A percentile compares a stretch with the other conserved stretches of the same genome.
These are phyloP conservation scores for Tenthredo amoena DNA, from an alignment of 2,888 invertebrate species.

Conservation along the genomic window DNA sequence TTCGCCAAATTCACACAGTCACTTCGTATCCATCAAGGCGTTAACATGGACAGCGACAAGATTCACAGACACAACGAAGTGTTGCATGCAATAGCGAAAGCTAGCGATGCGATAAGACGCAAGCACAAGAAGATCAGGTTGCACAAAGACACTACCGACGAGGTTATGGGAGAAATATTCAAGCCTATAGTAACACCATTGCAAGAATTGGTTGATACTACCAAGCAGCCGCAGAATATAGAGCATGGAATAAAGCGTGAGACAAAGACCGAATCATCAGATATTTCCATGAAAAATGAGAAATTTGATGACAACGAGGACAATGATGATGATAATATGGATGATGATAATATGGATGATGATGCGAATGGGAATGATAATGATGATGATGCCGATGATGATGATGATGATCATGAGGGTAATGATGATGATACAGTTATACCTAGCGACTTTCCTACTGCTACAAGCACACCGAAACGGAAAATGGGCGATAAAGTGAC, in stretches of 20 bases:
- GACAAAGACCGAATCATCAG: background rate
- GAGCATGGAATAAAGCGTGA: background rate
- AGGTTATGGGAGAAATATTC: constrained; percentile 53
- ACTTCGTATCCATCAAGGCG: background rate
- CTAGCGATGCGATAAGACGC: constrained; percentile 57
- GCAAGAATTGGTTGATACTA: too few species aligned
- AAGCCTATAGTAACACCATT: too few species aligned
- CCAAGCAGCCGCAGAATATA: too few species aligned
- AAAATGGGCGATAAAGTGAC: background rate
- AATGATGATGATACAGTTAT: background rate
- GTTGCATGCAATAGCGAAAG: constrained; percentile 54
- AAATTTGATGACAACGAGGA: too few species aligned
- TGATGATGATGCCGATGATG: background rate
- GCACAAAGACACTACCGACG: constrained; percentile 49
- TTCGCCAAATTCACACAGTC: background rate
- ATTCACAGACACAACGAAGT: constrained; percentile 25
- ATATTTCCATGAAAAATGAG: background rate
- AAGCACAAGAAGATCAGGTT: constrained; percentile 56
- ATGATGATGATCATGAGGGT: background rate
- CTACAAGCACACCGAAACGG: background rate
- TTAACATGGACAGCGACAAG: constrained; percentile 44
- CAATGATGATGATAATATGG: background rate
- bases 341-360: background rate
- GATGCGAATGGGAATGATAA: background rate
- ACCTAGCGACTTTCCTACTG: background rate